A percentile compares a stretch with the other conserved stretches of the same genome.
Evolutionary conservation across 92 coral and sea anemone genomes (phyloP).

Genomic region (Palythoa heliodiscus): DNA sequence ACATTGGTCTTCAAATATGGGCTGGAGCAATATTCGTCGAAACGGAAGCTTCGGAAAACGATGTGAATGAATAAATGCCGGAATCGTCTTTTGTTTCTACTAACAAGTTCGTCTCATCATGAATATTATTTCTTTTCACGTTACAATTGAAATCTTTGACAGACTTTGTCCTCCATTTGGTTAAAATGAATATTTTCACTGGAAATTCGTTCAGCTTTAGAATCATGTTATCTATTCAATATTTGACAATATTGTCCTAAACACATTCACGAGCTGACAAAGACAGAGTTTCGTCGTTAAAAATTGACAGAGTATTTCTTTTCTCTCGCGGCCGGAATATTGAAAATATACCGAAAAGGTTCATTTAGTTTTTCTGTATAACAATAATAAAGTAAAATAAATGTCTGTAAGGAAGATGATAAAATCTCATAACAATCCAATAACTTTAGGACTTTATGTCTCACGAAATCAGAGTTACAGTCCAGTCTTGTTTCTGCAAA

Average conservation of each 20-base stretch:
- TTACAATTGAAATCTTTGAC: background rate
- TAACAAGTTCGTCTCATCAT: background rate
- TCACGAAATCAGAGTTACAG: background rate
- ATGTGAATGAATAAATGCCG: background rate
- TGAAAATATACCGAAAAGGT: background rate
- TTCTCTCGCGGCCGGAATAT: background rate
- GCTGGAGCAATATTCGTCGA: conserved; percentile 30
- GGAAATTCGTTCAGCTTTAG: background rate
- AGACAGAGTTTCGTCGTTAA: background rate
- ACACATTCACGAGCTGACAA: conserved; percentile 7
- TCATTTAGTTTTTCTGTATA: background rate
- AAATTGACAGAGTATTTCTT: background rate
- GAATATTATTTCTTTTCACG: conserved; percentile 10
- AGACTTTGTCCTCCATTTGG: background rate
- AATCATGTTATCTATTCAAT: background rate
- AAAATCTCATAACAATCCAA: too few relatives aligned
- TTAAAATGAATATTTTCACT: background rate
- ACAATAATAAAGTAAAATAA: background rate
- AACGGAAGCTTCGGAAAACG: conserved; percentile 32
- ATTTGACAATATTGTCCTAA: background rate
- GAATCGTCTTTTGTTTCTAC: conserved; percentile 26
- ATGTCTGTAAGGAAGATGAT: background rate
- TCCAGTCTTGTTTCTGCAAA: background rate
- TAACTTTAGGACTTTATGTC: background rate
- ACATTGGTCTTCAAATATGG: conserved; percentile 28